These are phyloP conservation scores for Egretta garzetta DNA, from an alignment of 2,113 vertebrate genomes.

Conservation along the genomic window DNA sequence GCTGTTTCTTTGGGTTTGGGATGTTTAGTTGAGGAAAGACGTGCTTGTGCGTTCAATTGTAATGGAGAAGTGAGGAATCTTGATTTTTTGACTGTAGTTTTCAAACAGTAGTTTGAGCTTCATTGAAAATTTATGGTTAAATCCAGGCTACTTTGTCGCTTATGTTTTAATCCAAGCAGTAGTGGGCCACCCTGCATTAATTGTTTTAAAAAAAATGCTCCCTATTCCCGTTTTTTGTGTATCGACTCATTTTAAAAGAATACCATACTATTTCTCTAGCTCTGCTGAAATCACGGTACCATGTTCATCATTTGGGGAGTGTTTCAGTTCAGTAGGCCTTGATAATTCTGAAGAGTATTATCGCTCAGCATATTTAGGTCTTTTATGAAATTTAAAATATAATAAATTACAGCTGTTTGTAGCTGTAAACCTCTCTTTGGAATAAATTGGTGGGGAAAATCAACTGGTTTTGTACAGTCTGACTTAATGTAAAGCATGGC, in stretches of 20 bases:
- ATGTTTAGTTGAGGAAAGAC: rapidly evolving
- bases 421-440: not conserved
- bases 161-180: not conserved
- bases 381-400: not conserved
- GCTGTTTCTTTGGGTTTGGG: not conserved
- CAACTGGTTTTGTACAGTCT: not conserved
- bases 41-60: rapidly evolving
- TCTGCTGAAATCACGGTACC: not conserved
- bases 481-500: slow-evolving; percentile 8
- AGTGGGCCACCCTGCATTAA: not conserved
- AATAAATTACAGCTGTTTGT: slow-evolving; percentile 49
- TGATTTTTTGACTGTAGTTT: not conserved
- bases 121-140: not conserved
- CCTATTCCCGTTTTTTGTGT: not conserved
- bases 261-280: not conserved
- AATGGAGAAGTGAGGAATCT: not conserved
- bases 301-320: not conserved
- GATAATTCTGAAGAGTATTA: slow-evolving; percentile 20
- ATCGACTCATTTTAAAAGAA: not conserved
- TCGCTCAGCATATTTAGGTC: not conserved
- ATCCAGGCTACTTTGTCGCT: not conserved
- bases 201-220: not conserved
- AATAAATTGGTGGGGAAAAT: slow-evolving; percentile 32
- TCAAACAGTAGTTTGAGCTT: not conserved
- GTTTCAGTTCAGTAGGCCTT: slow-evolving; percentile 30